phyloP scores from a whole-genome alignment of 2,888 invertebrate species.

The Sepiola atlantica region DNA sequence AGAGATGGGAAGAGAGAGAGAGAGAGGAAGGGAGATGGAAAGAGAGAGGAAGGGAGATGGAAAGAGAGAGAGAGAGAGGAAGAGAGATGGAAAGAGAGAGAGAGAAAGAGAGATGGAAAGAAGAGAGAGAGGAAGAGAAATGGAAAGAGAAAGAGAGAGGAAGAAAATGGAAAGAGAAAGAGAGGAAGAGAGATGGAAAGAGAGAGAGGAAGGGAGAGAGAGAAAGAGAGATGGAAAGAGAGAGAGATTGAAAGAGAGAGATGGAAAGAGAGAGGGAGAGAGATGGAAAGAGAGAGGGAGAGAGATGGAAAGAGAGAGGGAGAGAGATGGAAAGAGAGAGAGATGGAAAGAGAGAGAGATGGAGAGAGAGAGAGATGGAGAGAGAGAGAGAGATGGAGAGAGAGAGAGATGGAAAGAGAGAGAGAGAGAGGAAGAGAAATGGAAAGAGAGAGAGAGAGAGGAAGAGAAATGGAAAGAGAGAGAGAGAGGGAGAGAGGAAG shows the following conservation, averaged over 20 bases:
- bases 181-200: not conserved
- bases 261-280: not conserved
- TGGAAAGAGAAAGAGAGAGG: not conserved
- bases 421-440: not conserved
- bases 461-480: not conserved
- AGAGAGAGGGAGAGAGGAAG: not conserved
- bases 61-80: too few relatives aligned
- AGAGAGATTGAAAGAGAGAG: not conserved
- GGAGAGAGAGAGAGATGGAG: not conserved
- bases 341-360: not conserved
- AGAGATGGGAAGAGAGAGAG: not conserved
- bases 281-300: not conserved
- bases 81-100: too few relatives aligned
- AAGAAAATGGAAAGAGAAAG: not conserved
- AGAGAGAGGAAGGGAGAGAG: not conserved
- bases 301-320: not conserved
- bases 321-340: not conserved
- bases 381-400: too few relatives aligned
- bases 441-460: not conserved
- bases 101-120: not conserved
- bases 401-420: not conserved
- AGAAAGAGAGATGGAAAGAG: not conserved
- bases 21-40: not conserved
- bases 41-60: not conserved
- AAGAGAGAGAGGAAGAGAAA: not conserved